Base-by-base conservation (phyloP, 1,140 invertebrate species). In the Procambarus virginalis region DNA sequence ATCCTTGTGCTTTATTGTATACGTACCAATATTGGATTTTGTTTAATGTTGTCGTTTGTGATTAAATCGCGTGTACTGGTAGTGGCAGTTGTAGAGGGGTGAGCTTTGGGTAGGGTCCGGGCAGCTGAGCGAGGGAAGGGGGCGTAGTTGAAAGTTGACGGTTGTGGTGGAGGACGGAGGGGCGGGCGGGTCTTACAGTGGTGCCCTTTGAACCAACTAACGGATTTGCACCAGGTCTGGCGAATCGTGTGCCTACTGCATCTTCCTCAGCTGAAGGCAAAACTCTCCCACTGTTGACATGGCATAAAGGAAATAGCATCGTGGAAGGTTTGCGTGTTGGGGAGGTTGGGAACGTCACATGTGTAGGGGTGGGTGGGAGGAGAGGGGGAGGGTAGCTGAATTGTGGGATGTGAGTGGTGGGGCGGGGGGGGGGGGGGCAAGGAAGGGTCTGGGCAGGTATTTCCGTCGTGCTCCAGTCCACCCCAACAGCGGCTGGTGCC, bases 391-490 rank as follows among this genome's bases (percentile, higher is more conserved):
- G 6, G 60, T 55, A 12, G 55, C 55, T 58, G 12, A 9, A 12
- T 58, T 9, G 55, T 10, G 20, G 64, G 64, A 17, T 68, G 17
- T 68, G 64, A 4, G 64, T 0, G 10, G 17, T 64, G 17, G 14
- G 10, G 17, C 6, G 17, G 14, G 20, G n/a, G 20, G 68, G 3
- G 68, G 68, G 68, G n/a, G 68, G 20, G 17, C 68, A 22, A n/a
- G 68, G 68, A 70, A 70, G 68, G 22, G 68, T 70, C 68, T 34
- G 10, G 22, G 68, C 68, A 70, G 68, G 68, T 70, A 70, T 70
- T 70, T 70, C 68, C 68, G 68, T 22, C 68, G 68, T 70, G 68
- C n/a, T 70, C 68, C 68, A 70, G 68, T 70, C 68, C 68, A 70
- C 68, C 20, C 22, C 68, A 22, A 34, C 68, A 22, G 22, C n/a